Conservation (phyloP, 2,797 vertebrate genomes). For the Sebastes ruberrimus region DNA sequence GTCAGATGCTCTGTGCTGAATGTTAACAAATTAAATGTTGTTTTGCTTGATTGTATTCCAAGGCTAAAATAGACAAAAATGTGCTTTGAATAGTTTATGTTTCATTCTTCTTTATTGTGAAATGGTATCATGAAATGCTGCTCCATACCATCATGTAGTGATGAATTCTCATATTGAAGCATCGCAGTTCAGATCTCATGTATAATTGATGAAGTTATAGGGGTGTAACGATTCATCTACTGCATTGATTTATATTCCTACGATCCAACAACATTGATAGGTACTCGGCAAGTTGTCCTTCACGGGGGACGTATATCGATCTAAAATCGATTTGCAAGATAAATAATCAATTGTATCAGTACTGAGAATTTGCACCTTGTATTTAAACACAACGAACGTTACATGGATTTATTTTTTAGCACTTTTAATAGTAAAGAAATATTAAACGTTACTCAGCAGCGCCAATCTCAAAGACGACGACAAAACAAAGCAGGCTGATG, state of each 20-base stretch:
- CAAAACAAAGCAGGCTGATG: neutral
- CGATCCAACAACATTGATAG: too few species aligned
- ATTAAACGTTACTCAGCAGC: neutral
- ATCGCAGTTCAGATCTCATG: neutral
- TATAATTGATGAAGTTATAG: neutral
- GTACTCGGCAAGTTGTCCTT: too few species aligned
- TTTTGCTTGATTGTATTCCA: constrained; percentile 5
- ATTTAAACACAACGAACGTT: neutral
- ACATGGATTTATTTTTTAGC: neutral
- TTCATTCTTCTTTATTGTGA: neutral
- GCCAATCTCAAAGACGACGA: neutral
- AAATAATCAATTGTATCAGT: neutral
- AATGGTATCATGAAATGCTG: neutral
- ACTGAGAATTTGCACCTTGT: neutral
- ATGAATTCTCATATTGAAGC: neutral
- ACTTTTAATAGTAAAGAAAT: neutral
- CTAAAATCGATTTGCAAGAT: too few species aligned
- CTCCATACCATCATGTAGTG: neutral
- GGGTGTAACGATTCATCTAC: neutral
- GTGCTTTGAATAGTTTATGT: neutral
- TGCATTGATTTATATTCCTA: neutral
- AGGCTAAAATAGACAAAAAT: neutral
- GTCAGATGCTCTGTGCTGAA: constrained; percentile 27
- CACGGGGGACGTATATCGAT: neutral
- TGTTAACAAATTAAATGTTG: neutral